Conservation (phyloP, 1,140 invertebrate genomes). For the Drosophila trapezifrons region DNA sequence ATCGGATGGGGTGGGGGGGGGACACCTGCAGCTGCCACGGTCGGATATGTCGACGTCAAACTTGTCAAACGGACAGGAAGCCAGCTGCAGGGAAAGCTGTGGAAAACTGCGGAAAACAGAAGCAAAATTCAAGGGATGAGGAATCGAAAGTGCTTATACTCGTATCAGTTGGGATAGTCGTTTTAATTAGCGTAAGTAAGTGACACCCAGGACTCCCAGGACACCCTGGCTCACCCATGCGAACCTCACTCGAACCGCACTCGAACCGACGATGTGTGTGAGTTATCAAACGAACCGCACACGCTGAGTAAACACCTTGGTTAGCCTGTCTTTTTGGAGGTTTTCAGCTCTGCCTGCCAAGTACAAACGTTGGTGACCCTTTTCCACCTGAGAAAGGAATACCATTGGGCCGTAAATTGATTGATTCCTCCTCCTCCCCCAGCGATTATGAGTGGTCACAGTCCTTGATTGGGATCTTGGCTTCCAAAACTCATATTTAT, state of each 20-base stretch:
- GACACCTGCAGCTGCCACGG: slow-evolving; percentile 21
- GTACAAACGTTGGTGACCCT: background rate
- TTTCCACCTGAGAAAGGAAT: background rate
- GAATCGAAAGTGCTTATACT: slow-evolving; percentile 1
- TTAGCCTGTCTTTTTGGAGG: slow-evolving; percentile 18
- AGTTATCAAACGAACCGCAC: slow-evolving; percentile 63
- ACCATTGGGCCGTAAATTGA: slow-evolving; percentile 8
- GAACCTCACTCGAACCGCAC: background rate
- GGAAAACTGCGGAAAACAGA: slow-evolving; percentile 28
- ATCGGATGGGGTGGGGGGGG: slow-evolving; percentile 1
- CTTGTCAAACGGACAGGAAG: slow-evolving; percentile 57
- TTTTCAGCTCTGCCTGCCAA: background rate
- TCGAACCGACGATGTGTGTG: slow-evolving; percentile 8
- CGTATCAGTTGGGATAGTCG: slow-evolving; percentile 30
- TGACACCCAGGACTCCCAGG: slow-evolving; percentile 52
- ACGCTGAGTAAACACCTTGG: slow-evolving; percentile 65
- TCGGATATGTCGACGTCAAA: slow-evolving; percentile 52
- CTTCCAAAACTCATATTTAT: too few relatives aligned
- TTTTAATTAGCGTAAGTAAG: slow-evolving; percentile 81
- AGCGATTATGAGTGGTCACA: background rate
- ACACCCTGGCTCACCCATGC: background rate
- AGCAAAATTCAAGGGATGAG: background rate
- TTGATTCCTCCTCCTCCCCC: background rate
- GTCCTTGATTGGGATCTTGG: background rate
- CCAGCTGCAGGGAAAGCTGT: slow-evolving; percentile 4